These are phyloP conservation scores for Aplysia californica DNA, from an alignment of 1,140 invertebrate species.

Conservation along the genomic window DNA sequence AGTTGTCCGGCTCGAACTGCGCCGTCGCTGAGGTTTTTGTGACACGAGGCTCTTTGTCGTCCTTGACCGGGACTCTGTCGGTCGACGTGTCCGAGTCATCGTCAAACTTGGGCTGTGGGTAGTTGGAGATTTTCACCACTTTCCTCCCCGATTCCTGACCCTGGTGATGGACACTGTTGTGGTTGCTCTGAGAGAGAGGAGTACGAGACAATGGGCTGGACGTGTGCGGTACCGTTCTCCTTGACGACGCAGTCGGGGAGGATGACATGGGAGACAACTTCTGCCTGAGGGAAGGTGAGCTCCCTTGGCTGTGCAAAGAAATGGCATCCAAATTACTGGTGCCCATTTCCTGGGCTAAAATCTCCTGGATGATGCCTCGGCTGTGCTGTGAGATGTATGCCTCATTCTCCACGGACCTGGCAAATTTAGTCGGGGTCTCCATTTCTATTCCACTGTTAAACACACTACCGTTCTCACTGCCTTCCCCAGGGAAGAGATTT, in stretches of 20 bases:
- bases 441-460: neutral
- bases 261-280: neutral
- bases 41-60: no score
- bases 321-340: neutral
- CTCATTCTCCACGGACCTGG: neutral
- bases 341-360: conserved; percentile 9
- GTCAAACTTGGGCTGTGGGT: conserved; percentile 10
- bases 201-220: neutral
- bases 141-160: neutral
- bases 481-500: neutral
- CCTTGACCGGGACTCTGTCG: neutral
- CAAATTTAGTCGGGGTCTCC: neutral
- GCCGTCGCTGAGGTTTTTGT: neutral
- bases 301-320: conserved; percentile 3
- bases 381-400: neutral
- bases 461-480: neutral
- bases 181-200: neutral
- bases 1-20: neutral
- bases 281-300: neutral
- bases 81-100: neutral
- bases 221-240: neutral
- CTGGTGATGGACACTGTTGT: no score
- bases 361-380: conserved; percentile 16
- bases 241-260: neutral
- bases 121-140: neutral